phyloP scores from a whole-genome alignment of 2,888 invertebrate species.

The Escarpia spicata region DNA sequence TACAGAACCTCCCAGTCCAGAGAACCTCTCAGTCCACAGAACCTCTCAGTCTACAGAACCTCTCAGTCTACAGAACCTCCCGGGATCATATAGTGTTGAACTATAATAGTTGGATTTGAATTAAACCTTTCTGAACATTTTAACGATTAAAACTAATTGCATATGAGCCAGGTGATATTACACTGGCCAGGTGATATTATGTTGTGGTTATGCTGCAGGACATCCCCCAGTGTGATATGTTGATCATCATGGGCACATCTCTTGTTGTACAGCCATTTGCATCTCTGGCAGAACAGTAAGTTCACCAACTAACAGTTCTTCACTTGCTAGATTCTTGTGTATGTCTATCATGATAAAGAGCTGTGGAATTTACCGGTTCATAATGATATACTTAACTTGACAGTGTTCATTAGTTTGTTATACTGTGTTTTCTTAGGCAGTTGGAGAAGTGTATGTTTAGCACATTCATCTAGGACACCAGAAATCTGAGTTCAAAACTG shows the following conservation, averaged over 20 bases:
- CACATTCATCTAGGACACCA: too few relatives aligned
- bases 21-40: too few relatives aligned
- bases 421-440: too few relatives aligned
- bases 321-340: neutral
- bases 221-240: conserved; percentile 85
- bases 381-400: too few relatives aligned
- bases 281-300: conserved; percentile 76
- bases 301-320: conserved; percentile 19
- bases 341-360: neutral
- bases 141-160: conserved; percentile 25
- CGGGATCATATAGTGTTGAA: neutral
- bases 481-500: too few relatives aligned
- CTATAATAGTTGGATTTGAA: conserved; percentile 7
- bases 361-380: neutral
- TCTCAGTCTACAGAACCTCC: neutral
- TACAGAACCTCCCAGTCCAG: too few relatives aligned
- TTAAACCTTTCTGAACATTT: neutral
- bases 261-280: conserved; percentile 95
- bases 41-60: too few relatives aligned
- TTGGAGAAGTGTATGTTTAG: too few relatives aligned
- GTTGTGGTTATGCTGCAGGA: conserved; percentile 68
- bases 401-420: too few relatives aligned
- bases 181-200: too few relatives aligned
- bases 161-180: neutral
- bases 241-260: conserved; percentile 95